These are phyloP conservation scores for Stegastes partitus DNA, from an alignment of 2,113 vertebrate species.

Conservation along the genomic window DNA sequence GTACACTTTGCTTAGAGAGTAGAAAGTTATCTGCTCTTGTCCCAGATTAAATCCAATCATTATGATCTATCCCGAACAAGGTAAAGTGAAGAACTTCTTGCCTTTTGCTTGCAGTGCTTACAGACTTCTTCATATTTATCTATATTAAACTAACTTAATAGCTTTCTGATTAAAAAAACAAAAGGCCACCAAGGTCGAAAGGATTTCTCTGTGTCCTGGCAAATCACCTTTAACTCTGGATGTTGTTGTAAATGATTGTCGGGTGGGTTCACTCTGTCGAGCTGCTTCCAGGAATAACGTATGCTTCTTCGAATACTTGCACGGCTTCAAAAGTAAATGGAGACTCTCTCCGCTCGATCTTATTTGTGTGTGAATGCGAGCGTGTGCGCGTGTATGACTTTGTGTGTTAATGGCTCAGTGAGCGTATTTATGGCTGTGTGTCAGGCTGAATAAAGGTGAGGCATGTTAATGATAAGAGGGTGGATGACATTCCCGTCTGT, in stretches of 20 bases:
- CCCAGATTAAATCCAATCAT: conserved; percentile 30
- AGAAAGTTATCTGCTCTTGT: conserved; percentile 39
- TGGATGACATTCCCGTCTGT: conserved; percentile 81
- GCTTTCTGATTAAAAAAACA: neutral
- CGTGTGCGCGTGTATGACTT: conserved; percentile 27
- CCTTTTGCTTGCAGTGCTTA: neutral
- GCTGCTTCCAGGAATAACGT: conserved; percentile 5
- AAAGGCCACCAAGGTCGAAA: neutral
- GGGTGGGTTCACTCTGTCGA: neutral
- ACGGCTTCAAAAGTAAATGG: conserved; percentile 2
- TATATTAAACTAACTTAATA: neutral
- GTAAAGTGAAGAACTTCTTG: neutral
- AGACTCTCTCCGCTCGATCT: neutral
- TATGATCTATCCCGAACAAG: conserved; percentile 12
- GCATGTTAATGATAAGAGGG: conserved; percentile 78
- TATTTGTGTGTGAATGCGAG: conserved; percentile 25
- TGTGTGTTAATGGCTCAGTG: conserved; percentile 55
- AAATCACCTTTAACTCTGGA: neutral
- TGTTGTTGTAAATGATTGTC: neutral
- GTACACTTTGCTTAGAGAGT: conserved; percentile 25
- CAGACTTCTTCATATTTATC: neutral
- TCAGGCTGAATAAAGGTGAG: conserved; percentile 74
- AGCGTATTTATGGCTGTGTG: conserved; percentile 68
- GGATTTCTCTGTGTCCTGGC: neutral
- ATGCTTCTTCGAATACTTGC: neutral